Evolutionary conservation across 2,113 vertebrate genomes (phyloP), one percentile per base, ranked within the genome.

Genomic region (Gracilinanus agilis): DNA sequence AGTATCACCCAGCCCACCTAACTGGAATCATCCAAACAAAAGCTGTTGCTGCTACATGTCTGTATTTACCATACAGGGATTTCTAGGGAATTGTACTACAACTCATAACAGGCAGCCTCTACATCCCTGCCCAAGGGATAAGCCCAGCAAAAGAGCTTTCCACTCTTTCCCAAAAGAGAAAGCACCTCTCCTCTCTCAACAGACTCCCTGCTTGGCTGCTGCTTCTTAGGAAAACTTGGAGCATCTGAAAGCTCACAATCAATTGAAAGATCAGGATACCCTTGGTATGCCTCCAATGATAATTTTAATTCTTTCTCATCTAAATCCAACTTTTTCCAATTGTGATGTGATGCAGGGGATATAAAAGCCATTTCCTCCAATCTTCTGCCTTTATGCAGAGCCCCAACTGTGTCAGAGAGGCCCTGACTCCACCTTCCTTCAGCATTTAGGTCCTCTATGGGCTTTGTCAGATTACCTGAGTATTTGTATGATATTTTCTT

Each of bases 1-100:
- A 53, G 95, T 93, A 93, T 92, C 92, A 0, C 16, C 54, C 91
- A 90, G 95, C 94, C 92, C 54, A 91, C 95, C 67, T 8, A 90
- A 83, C 34, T 89, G 54, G n/a, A 55, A 55, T 94, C 93, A 49
- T 93, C 95, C 95, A 44, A 21, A 24, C 95, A 44, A 21, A 24
- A 95, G 67, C 94, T 19, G 10, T 49, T 55, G 61, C 89, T 55
- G 61, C 88, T 55, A 27, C 1, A 3, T 21, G 16, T 88, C 95
- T 67, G 88, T 3, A 24, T 34, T 29, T 53, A 27, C 34, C 54
- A 34, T 16, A 0, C 44, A 10, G 4, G 49, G 29, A 8, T 40
- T 93, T 53, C 94, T 67, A 90, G 44, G 44, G 3, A n/a, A 34
- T 25, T 7, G 6, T 11, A 8, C 3, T 54, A 24, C n/a, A 83